Conservation (phyloP, 1,140 invertebrate species). For the Triops cancriformis region DNA sequence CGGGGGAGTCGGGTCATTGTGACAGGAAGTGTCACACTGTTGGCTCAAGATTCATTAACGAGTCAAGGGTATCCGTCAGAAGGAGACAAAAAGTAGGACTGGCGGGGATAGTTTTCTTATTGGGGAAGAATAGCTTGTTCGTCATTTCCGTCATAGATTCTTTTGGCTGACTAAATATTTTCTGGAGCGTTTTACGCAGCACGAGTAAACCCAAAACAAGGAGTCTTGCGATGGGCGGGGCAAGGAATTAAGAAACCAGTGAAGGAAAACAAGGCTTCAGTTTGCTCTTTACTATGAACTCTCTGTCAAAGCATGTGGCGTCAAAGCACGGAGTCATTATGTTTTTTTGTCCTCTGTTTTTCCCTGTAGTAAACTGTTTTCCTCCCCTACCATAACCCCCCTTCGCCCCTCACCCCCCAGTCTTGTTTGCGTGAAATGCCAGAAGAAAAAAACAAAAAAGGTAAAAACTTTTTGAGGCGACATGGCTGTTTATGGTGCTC, state of each 20-base stretch:
- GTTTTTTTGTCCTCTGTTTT: background rate
- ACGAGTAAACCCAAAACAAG: no score
- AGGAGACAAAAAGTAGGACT: background rate
- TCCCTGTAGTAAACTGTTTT: background rate
- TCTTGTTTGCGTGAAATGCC: background rate
- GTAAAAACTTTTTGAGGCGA: background rate
- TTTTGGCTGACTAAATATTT: background rate
- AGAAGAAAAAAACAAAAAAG: background rate
- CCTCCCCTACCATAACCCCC: no score
- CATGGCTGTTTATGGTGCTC: background rate
- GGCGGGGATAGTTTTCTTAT: background rate
- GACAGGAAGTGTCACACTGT: background rate
- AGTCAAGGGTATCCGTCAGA: background rate
- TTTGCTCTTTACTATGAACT: background rate
- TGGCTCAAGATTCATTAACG: background rate
- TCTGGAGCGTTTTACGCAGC: no score
- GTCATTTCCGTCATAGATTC: background rate
- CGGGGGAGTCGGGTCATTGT: background rate
- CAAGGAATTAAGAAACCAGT: constrained; percentile 1
- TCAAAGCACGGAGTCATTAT: background rate
- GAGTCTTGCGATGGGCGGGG: background rate
- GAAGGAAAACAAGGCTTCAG: constrained; percentile 1
- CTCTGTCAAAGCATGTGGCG: background rate
- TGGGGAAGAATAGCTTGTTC: background rate
- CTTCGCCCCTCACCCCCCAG: background rate